Evolutionary conservation across 2,797 vertebrate species (phyloP).

Genomic region (Neopelma chrysocephalum): DNA sequence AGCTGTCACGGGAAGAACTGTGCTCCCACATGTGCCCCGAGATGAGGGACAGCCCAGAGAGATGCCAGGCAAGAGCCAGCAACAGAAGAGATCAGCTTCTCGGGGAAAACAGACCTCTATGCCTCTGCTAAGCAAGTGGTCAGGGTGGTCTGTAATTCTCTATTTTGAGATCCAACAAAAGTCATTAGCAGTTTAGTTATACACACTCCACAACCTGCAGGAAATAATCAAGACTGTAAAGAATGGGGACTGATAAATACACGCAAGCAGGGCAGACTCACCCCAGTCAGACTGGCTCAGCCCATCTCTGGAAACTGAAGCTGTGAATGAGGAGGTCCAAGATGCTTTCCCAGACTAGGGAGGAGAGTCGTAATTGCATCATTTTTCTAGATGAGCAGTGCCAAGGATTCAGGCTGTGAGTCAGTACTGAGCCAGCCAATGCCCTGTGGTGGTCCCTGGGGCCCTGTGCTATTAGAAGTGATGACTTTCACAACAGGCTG

Average conservation of each 20-base stretch:
- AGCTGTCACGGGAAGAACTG: not conserved
- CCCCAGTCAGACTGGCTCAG: not conserved
- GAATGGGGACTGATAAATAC: rapidly evolving
- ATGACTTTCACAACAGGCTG: conserved; percentile 39
- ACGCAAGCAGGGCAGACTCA: not conserved
- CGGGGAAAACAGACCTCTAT: not conserved
- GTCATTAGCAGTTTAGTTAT: not conserved
- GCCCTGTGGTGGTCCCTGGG: not conserved
- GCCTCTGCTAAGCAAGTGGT: not conserved
- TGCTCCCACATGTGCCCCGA: not conserved
- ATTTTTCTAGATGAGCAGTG: not conserved
- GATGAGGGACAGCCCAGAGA: not conserved
- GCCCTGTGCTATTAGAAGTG: not conserved
- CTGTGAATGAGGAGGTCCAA: not conserved
- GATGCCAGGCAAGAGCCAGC: not conserved
- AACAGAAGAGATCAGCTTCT: not conserved
- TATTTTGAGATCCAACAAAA: not conserved
- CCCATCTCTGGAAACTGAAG: not conserved
- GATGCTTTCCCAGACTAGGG: not conserved
- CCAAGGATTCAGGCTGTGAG: not conserved
- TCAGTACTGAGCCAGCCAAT: not conserved
- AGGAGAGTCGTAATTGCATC: conserved; percentile 3
- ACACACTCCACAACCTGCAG: not conserved
- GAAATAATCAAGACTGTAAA: not conserved
- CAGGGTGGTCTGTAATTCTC: not conserved